These are phyloP conservation scores for Typhlichthys eigenmanni DNA, from an alignment of 2,797 vertebrate genomes.

Conservation along the genomic window DNA sequence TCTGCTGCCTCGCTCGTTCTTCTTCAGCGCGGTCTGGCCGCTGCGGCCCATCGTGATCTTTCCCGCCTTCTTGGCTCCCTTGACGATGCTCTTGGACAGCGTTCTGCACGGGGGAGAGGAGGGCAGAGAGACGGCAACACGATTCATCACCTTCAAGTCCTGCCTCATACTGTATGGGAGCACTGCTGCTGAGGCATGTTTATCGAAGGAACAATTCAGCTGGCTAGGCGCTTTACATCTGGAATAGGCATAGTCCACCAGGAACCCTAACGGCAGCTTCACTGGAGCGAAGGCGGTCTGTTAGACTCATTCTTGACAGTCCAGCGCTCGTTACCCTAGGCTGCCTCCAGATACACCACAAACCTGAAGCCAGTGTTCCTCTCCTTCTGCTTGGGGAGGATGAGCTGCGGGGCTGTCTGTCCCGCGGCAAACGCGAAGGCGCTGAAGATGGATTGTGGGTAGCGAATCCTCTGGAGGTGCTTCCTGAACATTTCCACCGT, in stretches of 20 bases:
- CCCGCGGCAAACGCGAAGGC: slow-evolving; percentile 94
- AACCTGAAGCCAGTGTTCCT: slow-evolving; percentile 97
- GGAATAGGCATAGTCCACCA: neutral
- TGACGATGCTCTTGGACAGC: slow-evolving; percentile 95
- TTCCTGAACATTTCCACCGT: slow-evolving; percentile 97
- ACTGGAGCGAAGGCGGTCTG: neutral
- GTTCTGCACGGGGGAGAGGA: slow-evolving; percentile 75
- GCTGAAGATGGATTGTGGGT: slow-evolving; percentile 95
- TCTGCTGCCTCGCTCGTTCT: slow-evolving; percentile 86
- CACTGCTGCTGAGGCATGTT: neutral
- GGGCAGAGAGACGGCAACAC: slow-evolving; percentile 10
- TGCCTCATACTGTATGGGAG: slow-evolving; percentile 3
- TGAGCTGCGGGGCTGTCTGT: slow-evolving; percentile 88
- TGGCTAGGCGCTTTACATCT: neutral
- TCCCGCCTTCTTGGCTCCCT: slow-evolving; percentile 93
- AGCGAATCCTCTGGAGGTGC: slow-evolving; percentile 93
- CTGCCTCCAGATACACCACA: slow-evolving; percentile 15
- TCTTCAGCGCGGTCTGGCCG: slow-evolving; percentile 88
- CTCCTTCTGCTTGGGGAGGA: slow-evolving; percentile 96
- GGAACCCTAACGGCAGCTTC: neutral
- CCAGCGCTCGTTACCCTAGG: neutral
- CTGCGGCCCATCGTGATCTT: slow-evolving; percentile 98
- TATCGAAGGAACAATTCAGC: slow-evolving; percentile 7
- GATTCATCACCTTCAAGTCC: slow-evolving; percentile 3
- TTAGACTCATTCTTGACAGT: neutral